A percentile compares a stretch with the other conserved stretches of the same genome.
These are phyloP conservation scores for Mallotus villosus DNA, from an alignment of 2,797 vertebrate species.

Conservation along the genomic window DNA sequence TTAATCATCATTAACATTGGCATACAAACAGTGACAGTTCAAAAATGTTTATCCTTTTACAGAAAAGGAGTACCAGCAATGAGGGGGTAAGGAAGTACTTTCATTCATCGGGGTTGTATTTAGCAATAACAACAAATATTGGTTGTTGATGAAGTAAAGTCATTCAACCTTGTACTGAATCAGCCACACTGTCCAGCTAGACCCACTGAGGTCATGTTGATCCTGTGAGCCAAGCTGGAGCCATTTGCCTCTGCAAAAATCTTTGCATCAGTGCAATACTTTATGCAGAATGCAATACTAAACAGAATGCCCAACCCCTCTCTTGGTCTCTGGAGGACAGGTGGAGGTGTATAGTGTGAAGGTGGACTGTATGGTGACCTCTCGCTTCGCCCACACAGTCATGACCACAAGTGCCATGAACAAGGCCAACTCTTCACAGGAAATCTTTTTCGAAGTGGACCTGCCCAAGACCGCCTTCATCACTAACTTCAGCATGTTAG, in stretches of 20 bases:
- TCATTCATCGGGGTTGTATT: background rate
- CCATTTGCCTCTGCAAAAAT: background rate
- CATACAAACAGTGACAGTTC: background rate
- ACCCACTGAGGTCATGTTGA: background rate
- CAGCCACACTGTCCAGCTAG: background rate
- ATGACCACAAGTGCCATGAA: constrained; percentile 86
- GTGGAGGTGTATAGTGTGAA: constrained; percentile 76
- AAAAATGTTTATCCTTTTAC: constrained; percentile 20
- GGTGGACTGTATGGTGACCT: constrained; percentile 83
- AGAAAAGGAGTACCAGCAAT: constrained; percentile 65
- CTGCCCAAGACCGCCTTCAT: constrained; percentile 93
- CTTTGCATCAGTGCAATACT: background rate
- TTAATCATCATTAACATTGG: no score
- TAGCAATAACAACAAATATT: background rate
- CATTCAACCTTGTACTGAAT: background rate
- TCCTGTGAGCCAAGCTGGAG: background rate
- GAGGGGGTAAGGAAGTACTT: constrained; percentile 48
- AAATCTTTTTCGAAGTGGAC: constrained; percentile 86
- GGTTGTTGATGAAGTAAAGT: background rate
- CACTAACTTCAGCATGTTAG: constrained; percentile 92
- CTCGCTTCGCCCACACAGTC: constrained; percentile 86
- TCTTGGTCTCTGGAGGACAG: constrained; percentile 46
- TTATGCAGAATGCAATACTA: background rate
- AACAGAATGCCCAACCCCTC: background rate
- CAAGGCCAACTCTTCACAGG: constrained; percentile 75